phyloP scores from a whole-genome alignment of 2,888 invertebrate species.

The Malacosoma neustria region DNA sequence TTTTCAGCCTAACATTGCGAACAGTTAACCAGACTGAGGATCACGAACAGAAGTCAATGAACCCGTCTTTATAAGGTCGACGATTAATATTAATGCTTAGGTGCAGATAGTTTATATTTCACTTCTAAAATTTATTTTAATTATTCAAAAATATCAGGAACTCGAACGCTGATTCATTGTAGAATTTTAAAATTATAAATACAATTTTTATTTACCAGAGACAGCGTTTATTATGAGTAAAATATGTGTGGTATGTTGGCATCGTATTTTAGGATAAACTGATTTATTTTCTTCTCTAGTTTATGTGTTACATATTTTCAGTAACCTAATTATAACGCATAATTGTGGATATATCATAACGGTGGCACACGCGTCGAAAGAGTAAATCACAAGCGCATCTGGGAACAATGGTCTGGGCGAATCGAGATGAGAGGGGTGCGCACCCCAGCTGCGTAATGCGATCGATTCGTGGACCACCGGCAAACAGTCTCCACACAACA shows the following conservation, averaged over 20 bases:
- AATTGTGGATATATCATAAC: conserved; percentile 24
- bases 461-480: conserved; percentile 66
- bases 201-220: background rate
- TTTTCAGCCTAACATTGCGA: background rate
- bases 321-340: conserved; percentile 26
- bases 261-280: background rate
- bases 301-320: conserved; percentile 2
- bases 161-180: background rate
- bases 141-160: background rate
- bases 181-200: background rate
- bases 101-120: conserved; percentile 11
- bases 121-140: no score
- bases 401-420: conserved; percentile 46
- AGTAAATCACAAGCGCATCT: conserved; percentile 60
- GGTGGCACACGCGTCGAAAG: conserved; percentile 33
- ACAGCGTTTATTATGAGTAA: background rate
- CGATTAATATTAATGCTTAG: conserved; percentile 6
- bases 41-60: conserved; percentile 25
- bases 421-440: conserved; percentile 67
- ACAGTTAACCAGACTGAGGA: conserved; percentile 10
- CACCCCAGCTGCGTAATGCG: conserved; percentile 68
- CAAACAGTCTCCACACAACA: conserved; percentile 32
- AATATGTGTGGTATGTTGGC: background rate
- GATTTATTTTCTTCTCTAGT: background rate
- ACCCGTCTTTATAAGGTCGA: conserved; percentile 22